Base-by-base conservation (phyloP, 1,140 invertebrate species). In the Drosophila novamexicana region DNA sequence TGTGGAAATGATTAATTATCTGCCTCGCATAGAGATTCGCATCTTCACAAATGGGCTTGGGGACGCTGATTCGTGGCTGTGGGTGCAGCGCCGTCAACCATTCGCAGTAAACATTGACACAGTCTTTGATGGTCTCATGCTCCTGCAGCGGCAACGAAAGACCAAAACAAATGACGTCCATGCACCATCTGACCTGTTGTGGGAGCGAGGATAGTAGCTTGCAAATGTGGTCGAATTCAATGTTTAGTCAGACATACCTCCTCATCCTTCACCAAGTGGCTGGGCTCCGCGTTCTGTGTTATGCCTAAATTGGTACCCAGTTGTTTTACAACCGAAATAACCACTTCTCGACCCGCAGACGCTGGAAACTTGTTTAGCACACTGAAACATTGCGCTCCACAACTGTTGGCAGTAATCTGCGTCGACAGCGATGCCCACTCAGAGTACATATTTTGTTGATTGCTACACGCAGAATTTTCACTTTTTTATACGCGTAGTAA, bases 71-170 rank as follows among this genome's bases (percentile, higher is more conserved):
- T 81, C 97, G 97, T 1, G 97, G 96, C 47, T 93, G 93, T 1
- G 97, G 96, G 79, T 98, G 95, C 54, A 98, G 93, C 1, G 97
- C 96, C 0, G 96, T 96, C 32, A 99, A 93, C 98, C 98, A 99
- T 88, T 99, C 98, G 93, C 98, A 99, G 91, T 99, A 99, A 22
- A 99, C 96, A 93, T 97, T 97, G 7, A 99, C 98, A 93, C 98
- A 99, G 93, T 99, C 98, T 75, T 98, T 95, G 44, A 99, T 96
- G 0, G 97, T 97, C 78, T 99, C 98, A 92, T 98, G 97, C 92
- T 99, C 98, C 39, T 95, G 94, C 9, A 99, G 91, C 0, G 98
- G 97, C 37, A 99, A 93, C 37, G 97, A 97, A 0, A 99, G 93
- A 0, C 98, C 98, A 93, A 96, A 98, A 84, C 98, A 97, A 18